A percentile compares a stretch with the other conserved stretches of the same genome.
Evolutionary conservation across 1,140 invertebrate species (phyloP).

Genomic region (Neodiprion pinetum): DNA sequence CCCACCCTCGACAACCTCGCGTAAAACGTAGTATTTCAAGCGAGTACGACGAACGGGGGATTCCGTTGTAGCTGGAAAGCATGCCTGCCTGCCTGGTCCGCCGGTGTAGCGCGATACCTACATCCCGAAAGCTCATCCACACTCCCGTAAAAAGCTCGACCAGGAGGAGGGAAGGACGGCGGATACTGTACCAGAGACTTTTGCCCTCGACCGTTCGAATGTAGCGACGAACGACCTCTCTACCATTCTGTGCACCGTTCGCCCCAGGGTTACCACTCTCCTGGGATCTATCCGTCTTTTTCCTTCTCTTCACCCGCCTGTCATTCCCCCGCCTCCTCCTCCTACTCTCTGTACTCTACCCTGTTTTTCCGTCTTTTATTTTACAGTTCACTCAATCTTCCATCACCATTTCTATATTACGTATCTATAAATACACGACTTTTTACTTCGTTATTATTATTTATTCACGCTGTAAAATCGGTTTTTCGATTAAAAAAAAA

Average conservation of each 20-base stretch:
- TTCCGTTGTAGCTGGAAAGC: background rate
- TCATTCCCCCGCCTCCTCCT: slow-evolving; percentile 19
- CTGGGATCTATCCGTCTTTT: slow-evolving; percentile 44
- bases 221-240: background rate
- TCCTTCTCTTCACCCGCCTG: slow-evolving; percentile 29
- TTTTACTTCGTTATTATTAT: too few species aligned
- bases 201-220: background rate
- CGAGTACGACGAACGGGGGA: background rate
- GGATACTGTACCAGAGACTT: background rate
- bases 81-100: background rate
- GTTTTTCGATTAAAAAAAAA: too few species aligned
- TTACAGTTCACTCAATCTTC: too few species aligned
- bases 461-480: too few species aligned
- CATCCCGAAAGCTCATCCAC: background rate
- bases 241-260: slow-evolving; percentile 37
- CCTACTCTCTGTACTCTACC: slow-evolving; percentile 16
- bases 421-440: too few species aligned
- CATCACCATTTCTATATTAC: too few species aligned
- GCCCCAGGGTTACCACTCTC: slow-evolving; percentile 39
- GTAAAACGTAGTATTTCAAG: slow-evolving; percentile 4
- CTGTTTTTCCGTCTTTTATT: background rate
- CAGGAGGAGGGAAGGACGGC: too few species aligned
- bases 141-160: too few species aligned
- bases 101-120: background rate
- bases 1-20: background rate